Evolutionary conservation across 2,888 invertebrate genomes (phyloP).

Genomic region (Drosophila imparisetae): DNA sequence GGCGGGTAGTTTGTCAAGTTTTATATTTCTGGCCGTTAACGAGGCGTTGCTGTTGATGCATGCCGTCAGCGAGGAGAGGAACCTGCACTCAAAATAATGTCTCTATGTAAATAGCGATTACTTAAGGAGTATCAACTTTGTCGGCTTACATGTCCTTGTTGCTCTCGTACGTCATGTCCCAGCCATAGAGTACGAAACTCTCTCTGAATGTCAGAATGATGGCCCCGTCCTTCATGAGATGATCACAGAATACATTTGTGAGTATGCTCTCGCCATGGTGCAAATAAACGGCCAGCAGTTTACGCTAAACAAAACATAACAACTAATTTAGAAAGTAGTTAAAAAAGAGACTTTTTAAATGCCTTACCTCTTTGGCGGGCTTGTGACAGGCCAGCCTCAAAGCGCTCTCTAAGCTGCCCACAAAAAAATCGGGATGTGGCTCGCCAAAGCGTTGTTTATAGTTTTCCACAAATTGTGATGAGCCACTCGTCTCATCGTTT

Average conservation of each 20-base stretch:
- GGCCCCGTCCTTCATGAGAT: conserved; percentile 95
- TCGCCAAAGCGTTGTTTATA: conserved; percentile 92
- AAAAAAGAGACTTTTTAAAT: background rate
- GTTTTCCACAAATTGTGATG: conserved; percentile 93
- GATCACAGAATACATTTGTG: conserved; percentile 98
- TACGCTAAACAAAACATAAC: conserved; percentile 88
- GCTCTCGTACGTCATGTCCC: conserved; percentile 96
- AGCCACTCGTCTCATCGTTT: conserved; percentile 93
- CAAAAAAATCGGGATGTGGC: conserved; percentile 95
- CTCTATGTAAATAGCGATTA: background rate
- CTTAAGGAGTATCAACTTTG: background rate
- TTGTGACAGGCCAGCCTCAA: conserved; percentile 94
- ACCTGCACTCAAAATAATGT: conserved; percentile 85
- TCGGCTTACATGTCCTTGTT: conserved; percentile 91
- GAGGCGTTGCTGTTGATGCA: conserved; percentile 93
- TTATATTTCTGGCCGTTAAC: conserved; percentile 93
- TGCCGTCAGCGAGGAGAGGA: conserved; percentile 90
- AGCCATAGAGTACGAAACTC: conserved; percentile 97
- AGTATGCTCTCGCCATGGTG: conserved; percentile 98
- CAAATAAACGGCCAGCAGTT: conserved; percentile 96
- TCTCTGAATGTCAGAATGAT: conserved; percentile 94
- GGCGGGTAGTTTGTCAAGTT: conserved; percentile 94
- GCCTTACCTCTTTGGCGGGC: conserved; percentile 93
- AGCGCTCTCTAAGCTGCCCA: conserved; percentile 95
- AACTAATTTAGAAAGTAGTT: background rate